These are phyloP conservation scores for Cyprinodon variegatus DNA, from an alignment of 2,113 vertebrate genomes.

Conservation along the genomic window DNA sequence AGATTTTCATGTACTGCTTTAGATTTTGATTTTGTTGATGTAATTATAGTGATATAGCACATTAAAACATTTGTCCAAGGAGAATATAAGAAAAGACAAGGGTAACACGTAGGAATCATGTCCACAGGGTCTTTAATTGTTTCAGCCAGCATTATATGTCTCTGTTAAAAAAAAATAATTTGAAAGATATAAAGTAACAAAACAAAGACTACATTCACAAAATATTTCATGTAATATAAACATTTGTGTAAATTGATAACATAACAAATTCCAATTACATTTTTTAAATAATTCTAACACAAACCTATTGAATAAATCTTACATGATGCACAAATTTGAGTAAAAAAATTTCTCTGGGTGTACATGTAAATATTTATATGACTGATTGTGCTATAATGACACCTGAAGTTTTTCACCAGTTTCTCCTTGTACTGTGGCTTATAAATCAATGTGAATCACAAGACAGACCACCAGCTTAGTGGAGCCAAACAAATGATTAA, in stretches of 20 bases:
- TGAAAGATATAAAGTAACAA: not conserved
- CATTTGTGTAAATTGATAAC: too few species aligned
- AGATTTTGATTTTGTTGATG: not conserved
- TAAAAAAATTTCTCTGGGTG: not conserved
- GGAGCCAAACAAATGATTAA: constrained; percentile 80
- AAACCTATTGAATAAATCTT: too few species aligned
- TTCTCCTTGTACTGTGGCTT: constrained; percentile 51
- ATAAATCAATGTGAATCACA: constrained; percentile 72
- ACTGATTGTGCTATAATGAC: constrained; percentile 42
- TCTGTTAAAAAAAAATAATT: too few species aligned
- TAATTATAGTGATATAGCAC: too few species aligned
- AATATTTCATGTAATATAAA: too few species aligned
- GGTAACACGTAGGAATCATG: not conserved
- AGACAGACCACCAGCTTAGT: constrained; percentile 63
- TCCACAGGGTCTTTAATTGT: too few species aligned
- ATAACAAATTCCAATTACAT: too few species aligned
- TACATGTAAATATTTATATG: too few species aligned
- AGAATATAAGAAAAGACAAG: not conserved
- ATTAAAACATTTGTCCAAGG: not conserved
- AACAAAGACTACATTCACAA: not conserved
- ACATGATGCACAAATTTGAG: not conserved
- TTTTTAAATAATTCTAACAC: too few species aligned
- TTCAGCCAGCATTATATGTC: not conserved
- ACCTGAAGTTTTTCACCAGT: constrained; percentile 57
- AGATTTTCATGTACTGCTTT: not conserved